Evolutionary conservation across 2,888 invertebrate species (phyloP).

Genomic region (Lissonota sp.): DNA sequence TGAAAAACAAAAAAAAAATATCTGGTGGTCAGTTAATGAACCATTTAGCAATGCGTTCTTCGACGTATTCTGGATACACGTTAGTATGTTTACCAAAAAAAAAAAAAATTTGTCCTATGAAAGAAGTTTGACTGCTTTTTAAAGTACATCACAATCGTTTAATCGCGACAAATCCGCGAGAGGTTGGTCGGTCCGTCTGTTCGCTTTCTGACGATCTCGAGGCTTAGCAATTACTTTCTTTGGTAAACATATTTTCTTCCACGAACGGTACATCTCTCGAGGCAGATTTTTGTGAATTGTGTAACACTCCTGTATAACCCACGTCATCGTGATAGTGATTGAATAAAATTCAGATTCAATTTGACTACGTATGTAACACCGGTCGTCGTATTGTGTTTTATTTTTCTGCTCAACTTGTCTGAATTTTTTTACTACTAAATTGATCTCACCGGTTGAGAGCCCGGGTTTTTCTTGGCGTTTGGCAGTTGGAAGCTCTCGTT

Average conservation of each 20-base stretch:
- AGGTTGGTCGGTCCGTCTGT: slow-evolving; percentile 52
- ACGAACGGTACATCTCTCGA: slow-evolving; percentile 76
- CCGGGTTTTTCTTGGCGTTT: slow-evolving; percentile 64
- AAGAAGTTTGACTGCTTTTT: slow-evolving; percentile 48
- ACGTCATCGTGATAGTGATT: slow-evolving; percentile 79
- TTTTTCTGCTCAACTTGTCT: slow-evolving; percentile 73
- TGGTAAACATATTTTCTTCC: slow-evolving; percentile 79
- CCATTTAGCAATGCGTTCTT: slow-evolving; percentile 46
- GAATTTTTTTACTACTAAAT: slow-evolving; percentile 67
- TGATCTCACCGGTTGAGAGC: slow-evolving; percentile 59
- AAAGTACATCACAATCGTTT: slow-evolving; percentile 17
- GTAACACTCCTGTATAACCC: slow-evolving; percentile 80
- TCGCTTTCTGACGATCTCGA: slow-evolving; percentile 31
- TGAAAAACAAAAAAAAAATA: neutral
- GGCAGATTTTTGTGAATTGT: slow-evolving; percentile 79
- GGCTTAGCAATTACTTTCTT: slow-evolving; percentile 19
- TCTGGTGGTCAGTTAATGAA: slow-evolving; percentile 23
- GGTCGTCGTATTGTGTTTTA: slow-evolving; percentile 79
- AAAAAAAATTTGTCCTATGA: slow-evolving; percentile 37
- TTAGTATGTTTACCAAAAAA: slow-evolving; percentile 77
- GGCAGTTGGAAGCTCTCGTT: slow-evolving; percentile 62
- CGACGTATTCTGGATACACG: slow-evolving; percentile 69
- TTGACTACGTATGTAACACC: slow-evolving; percentile 76
- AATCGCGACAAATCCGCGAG: slow-evolving; percentile 52
- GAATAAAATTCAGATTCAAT: slow-evolving; percentile 83